Evolutionary conservation across 1,140 invertebrate genomes (phyloP).

Genomic region (Gonatopus flavifemur): DNA sequence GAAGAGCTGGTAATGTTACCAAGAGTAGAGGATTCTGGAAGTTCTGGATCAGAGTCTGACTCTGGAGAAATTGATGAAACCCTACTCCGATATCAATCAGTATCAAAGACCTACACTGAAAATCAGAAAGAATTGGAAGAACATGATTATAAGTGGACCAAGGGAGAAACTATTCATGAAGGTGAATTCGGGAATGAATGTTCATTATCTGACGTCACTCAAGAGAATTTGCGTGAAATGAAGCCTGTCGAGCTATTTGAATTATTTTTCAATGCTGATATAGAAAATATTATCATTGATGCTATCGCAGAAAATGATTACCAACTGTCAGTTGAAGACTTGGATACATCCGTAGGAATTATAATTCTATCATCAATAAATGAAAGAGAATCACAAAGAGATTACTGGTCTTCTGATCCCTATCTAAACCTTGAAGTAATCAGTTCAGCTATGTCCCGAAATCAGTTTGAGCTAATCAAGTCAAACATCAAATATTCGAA

Average conservation of each 20-base stretch:
- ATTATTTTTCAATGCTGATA: conserved; percentile 20
- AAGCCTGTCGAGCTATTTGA: conserved; percentile 17
- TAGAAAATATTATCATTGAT: conserved; percentile 21
- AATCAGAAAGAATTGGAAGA: conserved; percentile 17
- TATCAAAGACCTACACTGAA: conserved; percentile 9
- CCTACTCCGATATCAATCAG: conserved; percentile 7
- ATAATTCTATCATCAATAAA: conserved; percentile 15
- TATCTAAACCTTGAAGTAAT: conserved; percentile 9
- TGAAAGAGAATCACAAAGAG: conserved; percentile 17
- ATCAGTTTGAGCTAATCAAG: conserved; percentile 9
- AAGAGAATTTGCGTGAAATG: conserved; percentile 10
- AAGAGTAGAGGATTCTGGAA: conserved; percentile 15
- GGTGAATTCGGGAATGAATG: conserved; percentile 6
- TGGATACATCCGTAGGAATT: no score
- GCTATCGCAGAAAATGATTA: conserved; percentile 15
- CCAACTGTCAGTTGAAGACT: conserved; percentile 7
- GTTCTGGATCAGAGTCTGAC: no score
- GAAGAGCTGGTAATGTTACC: background rate
- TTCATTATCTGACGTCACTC: conserved; percentile 11
- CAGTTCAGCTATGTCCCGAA: conserved; percentile 6
- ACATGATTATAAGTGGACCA: conserved; percentile 13
- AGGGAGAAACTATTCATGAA: conserved; percentile 14
- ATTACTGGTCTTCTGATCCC: conserved; percentile 21
- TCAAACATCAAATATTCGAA: no score
- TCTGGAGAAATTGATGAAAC: conserved; percentile 2